phyloP scores from a whole-genome alignment of 2,888 invertebrate species.

The Mantis religiosa region DNA sequence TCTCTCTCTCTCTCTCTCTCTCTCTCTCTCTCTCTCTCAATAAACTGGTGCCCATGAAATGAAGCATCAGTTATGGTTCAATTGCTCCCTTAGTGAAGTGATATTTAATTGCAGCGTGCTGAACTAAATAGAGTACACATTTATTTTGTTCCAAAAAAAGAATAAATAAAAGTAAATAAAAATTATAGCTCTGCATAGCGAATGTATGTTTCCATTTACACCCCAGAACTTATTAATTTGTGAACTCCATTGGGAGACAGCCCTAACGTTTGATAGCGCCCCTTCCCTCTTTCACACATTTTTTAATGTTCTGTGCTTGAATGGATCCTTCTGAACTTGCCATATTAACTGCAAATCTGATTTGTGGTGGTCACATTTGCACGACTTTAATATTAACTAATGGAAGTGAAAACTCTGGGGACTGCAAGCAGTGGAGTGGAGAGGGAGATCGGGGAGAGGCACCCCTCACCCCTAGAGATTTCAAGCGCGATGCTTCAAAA shows the following conservation, averaged over 20 bases:
- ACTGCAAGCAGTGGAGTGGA: neutral
- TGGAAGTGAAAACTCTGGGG: neutral
- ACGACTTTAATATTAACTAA: neutral
- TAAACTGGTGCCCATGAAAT: no score
- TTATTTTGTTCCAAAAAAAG: neutral
- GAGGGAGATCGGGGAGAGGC: no score
- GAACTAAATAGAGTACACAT: neutral
- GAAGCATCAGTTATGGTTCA: no score
- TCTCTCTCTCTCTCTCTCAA: no score
- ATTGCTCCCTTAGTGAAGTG: neutral
- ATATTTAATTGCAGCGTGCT: neutral
- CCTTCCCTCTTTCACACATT: neutral
- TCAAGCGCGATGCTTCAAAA: neutral
- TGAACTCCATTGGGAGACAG: neutral
- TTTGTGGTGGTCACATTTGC: neutral
- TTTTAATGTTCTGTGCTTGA: neutral
- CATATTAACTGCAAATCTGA: neutral
- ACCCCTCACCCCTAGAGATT: neutral
- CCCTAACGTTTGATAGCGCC: neutral
- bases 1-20: no score
- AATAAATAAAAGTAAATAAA: neutral
- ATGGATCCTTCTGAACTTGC: neutral
- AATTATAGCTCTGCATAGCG: neutral
- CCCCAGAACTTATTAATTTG: neutral
- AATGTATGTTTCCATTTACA: neutral